Base-by-base conservation (phyloP, 1,140 invertebrate genomes). In the Ericerus pela region DNA sequence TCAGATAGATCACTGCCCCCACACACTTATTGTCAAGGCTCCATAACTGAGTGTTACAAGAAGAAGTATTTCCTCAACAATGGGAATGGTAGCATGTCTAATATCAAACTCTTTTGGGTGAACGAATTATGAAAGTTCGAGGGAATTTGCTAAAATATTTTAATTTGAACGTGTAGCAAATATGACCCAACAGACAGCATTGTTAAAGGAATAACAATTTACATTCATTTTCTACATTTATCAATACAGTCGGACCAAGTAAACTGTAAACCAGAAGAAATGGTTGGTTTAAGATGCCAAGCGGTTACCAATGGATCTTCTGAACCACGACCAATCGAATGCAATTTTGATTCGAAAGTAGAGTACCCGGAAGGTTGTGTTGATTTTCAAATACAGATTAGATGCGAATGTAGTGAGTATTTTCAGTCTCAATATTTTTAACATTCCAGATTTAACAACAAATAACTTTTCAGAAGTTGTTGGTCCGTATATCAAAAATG, bases 231-330 rank as follows among this genome's bases (percentile, higher is more conserved):
- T n/a, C n/a, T n/a, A n/a, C n/a, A n/a, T n/a, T n/a, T n/a, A 22
- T 29, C 26, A 5, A 10, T 14, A 31, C 37, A 51, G 41, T 24
- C 53, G 30, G n/a, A 14, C 16, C 14, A 26, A 14, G 55, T 55
- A 28, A 38, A 57, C 0, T 60, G 59, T 38, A 26, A 20, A 4
- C 26, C 60, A 16, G 68, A 77, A 0, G 70, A 77, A 58, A 87
- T 90, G 74, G 70, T 68, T 1, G 74, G 80, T 41, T 84, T 91
- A 55, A 74, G 80, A 66, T 91, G 88, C 62, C 73, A 85, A 27
- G 80, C 81, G 0, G 74, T 79, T 1, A 70, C 41, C 2, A 24
- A 3, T 14, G 12, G 11, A 14, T 5, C 37, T 5, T 47, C 41
- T 22, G 41, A 47, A 14, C 81, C 80, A 1, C 70, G 87, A 56